Percentiles rank a stretch among this genome's conserved stretches.
These are phyloP conservation scores for Poecilia velifera DNA, from an alignment of 2,797 vertebrate species.

Conservation along the genomic window DNA sequence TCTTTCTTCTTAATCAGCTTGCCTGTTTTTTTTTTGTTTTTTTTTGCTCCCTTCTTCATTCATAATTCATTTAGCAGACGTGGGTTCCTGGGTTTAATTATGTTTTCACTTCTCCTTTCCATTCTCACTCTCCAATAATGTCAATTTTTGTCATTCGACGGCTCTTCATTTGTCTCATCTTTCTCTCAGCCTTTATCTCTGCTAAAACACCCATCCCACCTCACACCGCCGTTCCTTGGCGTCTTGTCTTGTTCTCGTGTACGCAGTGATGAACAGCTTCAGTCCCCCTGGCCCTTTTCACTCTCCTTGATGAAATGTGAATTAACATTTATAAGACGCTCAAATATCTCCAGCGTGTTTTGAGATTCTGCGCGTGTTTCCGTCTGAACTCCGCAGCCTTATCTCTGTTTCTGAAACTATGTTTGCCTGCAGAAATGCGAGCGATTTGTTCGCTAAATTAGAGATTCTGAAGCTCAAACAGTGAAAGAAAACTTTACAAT, in stretches of 20 bases:
- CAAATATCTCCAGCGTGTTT: slow-evolving; percentile 55
- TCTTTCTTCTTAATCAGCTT: slow-evolving; percentile 39
- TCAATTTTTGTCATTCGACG: slow-evolving; percentile 51
- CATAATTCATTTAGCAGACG: slow-evolving; percentile 41
- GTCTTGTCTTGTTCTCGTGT: slow-evolving; percentile 8
- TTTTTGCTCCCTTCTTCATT: slow-evolving; percentile 9
- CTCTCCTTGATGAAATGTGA: slow-evolving; percentile 44
- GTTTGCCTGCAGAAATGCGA: slow-evolving; percentile 59
- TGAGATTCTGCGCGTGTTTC: slow-evolving; percentile 44
- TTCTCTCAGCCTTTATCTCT: slow-evolving; percentile 39
- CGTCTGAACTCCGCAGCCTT: slow-evolving; percentile 45
- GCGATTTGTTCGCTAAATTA: slow-evolving; percentile 47
- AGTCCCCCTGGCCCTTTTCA: slow-evolving; percentile 1
- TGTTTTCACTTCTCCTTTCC: slow-evolving; percentile 32
- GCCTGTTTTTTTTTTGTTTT: slow-evolving; percentile 49
- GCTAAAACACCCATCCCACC: slow-evolving; percentile 26
- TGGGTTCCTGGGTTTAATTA: slow-evolving; percentile 17
- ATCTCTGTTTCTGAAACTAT: slow-evolving; percentile 38
- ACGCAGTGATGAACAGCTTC: background rate
- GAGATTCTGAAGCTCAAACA: slow-evolving; percentile 50
- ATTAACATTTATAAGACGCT: slow-evolving; percentile 51
- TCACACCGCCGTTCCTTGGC: slow-evolving; percentile 4
- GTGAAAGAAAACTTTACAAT: slow-evolving; percentile 17
- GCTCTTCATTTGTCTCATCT: slow-evolving; percentile 35
- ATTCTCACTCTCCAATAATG: slow-evolving; percentile 42